Evolutionary conservation across 2,888 invertebrate genomes (phyloP).

Genomic region (Agrotis clavis): DNA sequence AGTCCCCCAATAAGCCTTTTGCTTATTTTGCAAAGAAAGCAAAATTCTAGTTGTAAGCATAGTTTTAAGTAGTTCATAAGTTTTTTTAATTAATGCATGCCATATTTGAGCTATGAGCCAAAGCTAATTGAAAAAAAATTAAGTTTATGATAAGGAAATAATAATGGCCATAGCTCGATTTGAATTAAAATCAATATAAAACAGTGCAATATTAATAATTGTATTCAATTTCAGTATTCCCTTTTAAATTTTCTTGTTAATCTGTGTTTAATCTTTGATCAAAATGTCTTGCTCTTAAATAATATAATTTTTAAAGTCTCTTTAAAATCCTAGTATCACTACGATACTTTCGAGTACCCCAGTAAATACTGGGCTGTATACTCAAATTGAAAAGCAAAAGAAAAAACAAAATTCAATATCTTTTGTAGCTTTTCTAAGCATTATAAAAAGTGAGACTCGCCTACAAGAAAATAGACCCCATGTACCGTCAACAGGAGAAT

Average conservation of each 20-base stretch:
- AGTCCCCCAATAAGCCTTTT: conserved; percentile 49
- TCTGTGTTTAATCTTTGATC: conserved; percentile 6
- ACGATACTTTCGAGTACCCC: conserved; percentile 42
- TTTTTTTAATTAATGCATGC: conserved; percentile 38
- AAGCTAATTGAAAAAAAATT: conserved; percentile 21
- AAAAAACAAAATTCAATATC: conserved; percentile 38
- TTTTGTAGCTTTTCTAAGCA: conserved; percentile 48
- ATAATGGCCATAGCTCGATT: conserved; percentile 29
- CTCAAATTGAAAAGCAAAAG: conserved; percentile 46
- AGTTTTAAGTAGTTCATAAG: conserved; percentile 38
- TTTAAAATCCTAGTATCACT: conserved; percentile 13
- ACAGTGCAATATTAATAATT: conserved; percentile 21
- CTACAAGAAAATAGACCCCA: conserved; percentile 62
- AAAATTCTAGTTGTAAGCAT: conserved; percentile 50
- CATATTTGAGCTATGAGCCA: conserved; percentile 23
- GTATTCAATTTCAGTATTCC: conserved; percentile 47
- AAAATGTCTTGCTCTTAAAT: conserved; percentile 25
- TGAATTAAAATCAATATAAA: conserved; percentile 21
- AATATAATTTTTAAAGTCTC: background rate
- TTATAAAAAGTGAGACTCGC: conserved; percentile 50
- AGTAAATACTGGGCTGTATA: conserved; percentile 48
- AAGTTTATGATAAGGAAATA: conserved; percentile 30
- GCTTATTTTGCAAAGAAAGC: conserved; percentile 45
- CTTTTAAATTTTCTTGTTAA: background rate
- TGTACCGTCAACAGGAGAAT: conserved; percentile 92